Base-by-base conservation (phyloP, 2,888 invertebrate species). In the Atethmia centrago region DNA sequence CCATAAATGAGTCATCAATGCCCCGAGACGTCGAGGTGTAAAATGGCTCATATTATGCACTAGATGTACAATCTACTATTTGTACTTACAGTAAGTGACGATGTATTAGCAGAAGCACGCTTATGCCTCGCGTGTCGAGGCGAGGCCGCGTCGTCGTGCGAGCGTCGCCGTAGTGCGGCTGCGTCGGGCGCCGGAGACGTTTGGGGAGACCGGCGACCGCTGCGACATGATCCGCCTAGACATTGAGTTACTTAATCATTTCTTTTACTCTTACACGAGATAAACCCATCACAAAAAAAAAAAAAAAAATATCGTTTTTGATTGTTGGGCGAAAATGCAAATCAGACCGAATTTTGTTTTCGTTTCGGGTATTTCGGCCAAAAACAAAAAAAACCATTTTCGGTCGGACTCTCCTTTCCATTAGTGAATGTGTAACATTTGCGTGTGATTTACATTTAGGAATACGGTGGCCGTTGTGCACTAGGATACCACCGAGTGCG, bases 191-290 rank as follows among this genome's bases (percentile, higher is more conserved):
- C 87, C 49, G 90, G 90, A 21, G 91, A 90, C 59, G 90, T 82
- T 31, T 86, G 91, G 82, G 94, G 93, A 16, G 94, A 94, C 3
- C 94, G 92, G 0, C 94, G 93, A 3, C 92, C 95, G 87, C 94
- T 95, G 83, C 96, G 95, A 0, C 94, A 95, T 0, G 96, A 96
- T 0, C 97, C 97, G 58, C 97, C 97, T 92, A 63, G 8, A 42
- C 21, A 25, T 55, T 9, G 53, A 55, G 16, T 25, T 25, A n/a
- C n/a, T n/a, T n/a, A 16, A 9, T 16, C 2, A 28, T 28, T 55
- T 28, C 1, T 55, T 55, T 19, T 9, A 55, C 9, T 19, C 16
- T 53, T 28, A 25, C 16, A 16, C 25, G 25, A 16, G 16, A 25
- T 3, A 53, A 55, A 53, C 8, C 14, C 2, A 14, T 2, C n/a